These are phyloP conservation scores for Myopa testacea DNA, from an alignment of 2,888 invertebrate species.

Conservation along the genomic window DNA sequence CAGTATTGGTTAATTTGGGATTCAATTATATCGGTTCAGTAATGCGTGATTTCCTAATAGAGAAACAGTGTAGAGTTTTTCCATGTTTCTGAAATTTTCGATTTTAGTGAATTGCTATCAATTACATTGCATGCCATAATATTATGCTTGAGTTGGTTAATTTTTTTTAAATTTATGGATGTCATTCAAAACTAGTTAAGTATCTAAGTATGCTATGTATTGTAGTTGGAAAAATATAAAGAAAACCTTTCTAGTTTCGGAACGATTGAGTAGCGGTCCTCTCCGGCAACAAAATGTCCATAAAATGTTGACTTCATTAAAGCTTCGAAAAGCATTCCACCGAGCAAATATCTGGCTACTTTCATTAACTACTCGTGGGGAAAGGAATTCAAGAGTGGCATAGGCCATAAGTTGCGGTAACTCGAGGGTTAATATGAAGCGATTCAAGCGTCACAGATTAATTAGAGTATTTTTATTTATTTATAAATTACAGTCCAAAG, in stretches of 20 bases:
- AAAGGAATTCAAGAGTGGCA: neutral
- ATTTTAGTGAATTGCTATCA: neutral
- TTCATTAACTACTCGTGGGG: conserved; percentile 81
- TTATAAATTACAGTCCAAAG: conserved; percentile 5
- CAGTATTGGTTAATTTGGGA: neutral
- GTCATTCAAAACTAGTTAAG: neutral
- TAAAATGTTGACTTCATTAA: conserved; percentile 96
- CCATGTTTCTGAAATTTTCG: neutral
- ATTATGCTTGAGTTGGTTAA: neutral
- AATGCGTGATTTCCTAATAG: neutral
- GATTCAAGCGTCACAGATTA: conserved; percentile 42
- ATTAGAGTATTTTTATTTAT: neutral
- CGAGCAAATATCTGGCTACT: conserved; percentile 79
- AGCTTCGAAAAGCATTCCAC: conserved; percentile 81
- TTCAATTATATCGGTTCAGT: neutral
- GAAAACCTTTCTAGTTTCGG: conserved; percentile 81
- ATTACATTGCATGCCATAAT: conserved; percentile 15
- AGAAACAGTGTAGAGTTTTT: no score
- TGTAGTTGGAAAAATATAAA: conserved; percentile 15
- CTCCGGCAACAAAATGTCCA: conserved; percentile 99
- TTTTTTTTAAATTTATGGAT: conserved; percentile 12
- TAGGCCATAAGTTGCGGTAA: conserved; percentile 23
- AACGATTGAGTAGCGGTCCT: conserved; percentile 86
- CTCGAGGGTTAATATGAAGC: conserved; percentile 33
- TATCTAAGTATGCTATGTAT: conserved; percentile 4